Evolutionary conservation across 2,888 invertebrate genomes (phyloP).

Genomic region (Bellardia pandia): DNA sequence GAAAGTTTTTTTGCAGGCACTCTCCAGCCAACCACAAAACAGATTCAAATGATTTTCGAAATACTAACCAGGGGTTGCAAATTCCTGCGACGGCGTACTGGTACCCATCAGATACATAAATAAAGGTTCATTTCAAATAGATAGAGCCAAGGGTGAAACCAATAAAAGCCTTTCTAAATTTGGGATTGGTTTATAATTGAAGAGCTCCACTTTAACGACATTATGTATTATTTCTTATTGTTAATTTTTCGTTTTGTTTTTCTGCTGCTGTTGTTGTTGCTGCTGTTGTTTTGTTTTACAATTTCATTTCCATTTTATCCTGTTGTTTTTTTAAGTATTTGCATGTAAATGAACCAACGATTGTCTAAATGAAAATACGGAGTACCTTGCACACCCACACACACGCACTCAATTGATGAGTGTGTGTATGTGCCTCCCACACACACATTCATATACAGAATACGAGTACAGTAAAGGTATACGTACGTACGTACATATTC

Average conservation of each 20-base stretch:
- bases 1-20: constrained; percentile 78
- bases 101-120: constrained; percentile 70
- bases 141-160: constrained; percentile 80
- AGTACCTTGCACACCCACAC: neutral
- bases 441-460: neutral
- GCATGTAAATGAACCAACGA: constrained; percentile 52
- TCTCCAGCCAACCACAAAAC: constrained; percentile 81
- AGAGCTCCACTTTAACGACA: constrained; percentile 78
- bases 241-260: constrained; percentile 53
- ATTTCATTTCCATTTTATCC: constrained; percentile 39
- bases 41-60: constrained; percentile 70
- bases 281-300: constrained; percentile 49
- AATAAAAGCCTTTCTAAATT: constrained; percentile 82
- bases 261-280: neutral
- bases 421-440: neutral
- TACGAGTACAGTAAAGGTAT: neutral
- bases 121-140: constrained; percentile 65
- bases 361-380: constrained; percentile 22
- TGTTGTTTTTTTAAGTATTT: constrained; percentile 38
- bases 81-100: constrained; percentile 76
- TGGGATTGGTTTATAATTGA: constrained; percentile 83
- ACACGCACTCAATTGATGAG: constrained; percentile 26
- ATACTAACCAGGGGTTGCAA: constrained; percentile 73
- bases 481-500: neutral
- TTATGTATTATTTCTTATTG: constrained; percentile 77